A percentile compares a stretch with the other conserved stretches of the same genome.
Conservation (phyloP, 2,888 invertebrate genomes). For the Helicoverpa assulta region DNA sequence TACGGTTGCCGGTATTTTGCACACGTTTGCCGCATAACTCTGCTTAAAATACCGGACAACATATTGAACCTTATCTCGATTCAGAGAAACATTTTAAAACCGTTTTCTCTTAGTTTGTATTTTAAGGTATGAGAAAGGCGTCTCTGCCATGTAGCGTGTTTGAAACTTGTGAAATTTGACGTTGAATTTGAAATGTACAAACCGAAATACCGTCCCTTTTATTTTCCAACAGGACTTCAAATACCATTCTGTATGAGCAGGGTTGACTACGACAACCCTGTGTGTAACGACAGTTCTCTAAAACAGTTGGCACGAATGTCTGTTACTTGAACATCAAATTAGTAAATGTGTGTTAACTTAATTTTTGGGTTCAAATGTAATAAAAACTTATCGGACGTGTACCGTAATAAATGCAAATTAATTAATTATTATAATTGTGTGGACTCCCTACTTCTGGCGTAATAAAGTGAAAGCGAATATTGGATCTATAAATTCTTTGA, state of each 20-base stretch:
- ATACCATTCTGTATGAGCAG: slow-evolving; percentile 16
- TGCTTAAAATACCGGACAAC: slow-evolving; percentile 52
- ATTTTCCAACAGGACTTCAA: slow-evolving; percentile 26
- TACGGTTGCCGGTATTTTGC: slow-evolving; percentile 60
- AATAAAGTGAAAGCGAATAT: slow-evolving; percentile 28
- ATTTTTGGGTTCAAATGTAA: slow-evolving; percentile 62
- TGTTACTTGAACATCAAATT: slow-evolving; percentile 55
- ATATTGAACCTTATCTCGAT: slow-evolving; percentile 44
- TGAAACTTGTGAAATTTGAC: slow-evolving; percentile 14
- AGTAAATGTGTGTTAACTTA: slow-evolving; percentile 54
- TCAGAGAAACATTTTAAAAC: slow-evolving; percentile 31
- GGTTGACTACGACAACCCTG: slow-evolving; percentile 35
- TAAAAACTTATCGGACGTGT: slow-evolving; percentile 57
- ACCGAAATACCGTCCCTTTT: slow-evolving; percentile 16
- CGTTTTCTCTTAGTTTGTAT: slow-evolving; percentile 12
- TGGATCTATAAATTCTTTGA: slow-evolving; percentile 27
- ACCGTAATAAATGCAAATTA: slow-evolving; percentile 54
- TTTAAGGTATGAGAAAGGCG: background rate
- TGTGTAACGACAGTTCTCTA: slow-evolving; percentile 44
- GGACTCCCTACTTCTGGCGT: slow-evolving; percentile 8
- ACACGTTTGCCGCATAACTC: slow-evolving; percentile 61
- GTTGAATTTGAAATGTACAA: slow-evolving; percentile 10
- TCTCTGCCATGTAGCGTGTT: background rate
- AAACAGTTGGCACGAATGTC: slow-evolving; percentile 55
- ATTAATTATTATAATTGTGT: slow-evolving; percentile 49